Evolutionary conservation across 2,888 invertebrate species (phyloP), one percentile per base, ranked within the genome.

Genomic region (Nezara viridula): DNA sequence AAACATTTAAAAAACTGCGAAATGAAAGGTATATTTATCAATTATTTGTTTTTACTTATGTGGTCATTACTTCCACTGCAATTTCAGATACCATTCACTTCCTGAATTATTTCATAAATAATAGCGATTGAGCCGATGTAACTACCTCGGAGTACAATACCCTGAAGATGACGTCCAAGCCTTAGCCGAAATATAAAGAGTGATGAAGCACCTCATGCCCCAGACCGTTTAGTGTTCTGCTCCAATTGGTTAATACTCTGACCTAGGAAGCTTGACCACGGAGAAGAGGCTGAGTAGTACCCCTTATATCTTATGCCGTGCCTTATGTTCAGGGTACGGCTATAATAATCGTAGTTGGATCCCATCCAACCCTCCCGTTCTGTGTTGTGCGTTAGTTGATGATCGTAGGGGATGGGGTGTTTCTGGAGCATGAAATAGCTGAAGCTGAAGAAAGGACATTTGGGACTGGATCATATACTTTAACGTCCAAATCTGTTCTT

Each of bases 161-260:
- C 37, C 66, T 37, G 32, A 37, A 21, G 32, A 73, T 19, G 66
- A 32, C 5, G 66, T 37, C 21, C 44, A 10, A 81, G n/a, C 40
- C 12, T 12, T 37, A 10, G 12, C 52, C 50, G 52, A 52, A 86
- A 21, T 52, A 32, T 7, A 32, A 52, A 37, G 27, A 32, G 21
- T 32, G 86, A 50, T 37, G 49, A 50, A 86, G 52, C 19, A 27
- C 21, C 50, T 52, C n/a, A 37, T 47, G 27, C 16, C 32, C 32
- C 50, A 50, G 50, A 12, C 50, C 86, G 86, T 86, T 86, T 50
- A 32, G 52, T 12, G 49, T 86, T 86, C 86, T 47, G 47, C 86
- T 52, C 86, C 86, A 50, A 37, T 86, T 86, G 86, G 32, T 47
- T 86, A 32, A 86, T 86, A 50, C n/a, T 52, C 86, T n/a, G 86